These are phyloP conservation scores for Eupithecia subfuscata DNA, from an alignment of 2,888 invertebrate species.

Conservation along the genomic window DNA sequence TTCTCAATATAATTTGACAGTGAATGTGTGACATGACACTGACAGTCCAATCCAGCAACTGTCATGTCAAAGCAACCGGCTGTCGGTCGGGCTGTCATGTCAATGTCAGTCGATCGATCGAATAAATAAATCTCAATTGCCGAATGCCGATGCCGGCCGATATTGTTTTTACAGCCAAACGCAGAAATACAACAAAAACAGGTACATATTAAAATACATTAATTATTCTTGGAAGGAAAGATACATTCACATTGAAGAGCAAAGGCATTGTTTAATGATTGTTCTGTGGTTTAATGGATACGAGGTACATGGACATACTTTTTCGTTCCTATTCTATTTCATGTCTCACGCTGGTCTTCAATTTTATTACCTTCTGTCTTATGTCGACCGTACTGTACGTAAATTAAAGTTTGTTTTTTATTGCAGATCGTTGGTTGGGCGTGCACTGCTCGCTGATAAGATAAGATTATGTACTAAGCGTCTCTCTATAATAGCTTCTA, in stretches of 20 bases:
- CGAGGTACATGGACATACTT: not conserved
- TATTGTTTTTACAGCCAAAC: not conserved
- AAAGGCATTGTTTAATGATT: not conserved
- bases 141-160: no score
- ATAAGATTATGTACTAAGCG: constrained; percentile 10
- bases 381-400: not conserved
- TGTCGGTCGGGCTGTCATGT: no score
- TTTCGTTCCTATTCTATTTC: not conserved
- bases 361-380: not conserved
- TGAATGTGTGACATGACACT: no score
- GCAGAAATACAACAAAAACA: no score
- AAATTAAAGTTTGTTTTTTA: not conserved
- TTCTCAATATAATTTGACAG: no score
- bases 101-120: no score
- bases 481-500: constrained; percentile 11
- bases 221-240: no score
- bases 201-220: no score
- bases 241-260: not conserved
- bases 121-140: no score
- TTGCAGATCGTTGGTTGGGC: constrained; percentile 7
- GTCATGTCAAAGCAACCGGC: no score
- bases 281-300: no score
- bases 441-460: constrained; percentile 34
- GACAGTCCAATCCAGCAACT: no score
- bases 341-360: not conserved